Base-by-base conservation (phyloP, 2,797 vertebrate genomes). In the Sardinella longiceps region DNA sequence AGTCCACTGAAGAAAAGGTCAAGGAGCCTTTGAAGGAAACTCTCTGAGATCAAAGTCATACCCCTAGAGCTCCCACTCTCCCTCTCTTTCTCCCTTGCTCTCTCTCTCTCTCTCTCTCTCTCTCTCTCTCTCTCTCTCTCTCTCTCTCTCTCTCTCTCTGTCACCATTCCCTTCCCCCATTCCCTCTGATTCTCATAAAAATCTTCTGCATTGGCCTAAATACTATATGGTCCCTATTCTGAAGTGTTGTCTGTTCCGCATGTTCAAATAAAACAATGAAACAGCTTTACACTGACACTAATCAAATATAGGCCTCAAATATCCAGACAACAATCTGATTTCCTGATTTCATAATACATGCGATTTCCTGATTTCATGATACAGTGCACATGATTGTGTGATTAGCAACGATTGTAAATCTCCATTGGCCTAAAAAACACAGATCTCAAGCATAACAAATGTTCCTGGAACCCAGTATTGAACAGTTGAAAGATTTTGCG, bases 1-100 rank as follows among this genome's bases (percentile, higher is more conserved):
- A 46, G 43, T 58, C 82, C 25, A 81, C n/a, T 30, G 83, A 86
- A 80, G 80, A 84, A 90, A 90, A 89, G 86, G 88, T 91, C 88
- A 90, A 53, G 37, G 25, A 7, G 82, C 60, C 30, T 84, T 84
- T 87, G 77, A 82, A 84, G 87, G 80, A 85, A 85, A 88, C 53
- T 80, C 18, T 81, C 51, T 39, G 84, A 84, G 84, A 89, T 89
- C 84, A 87, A 80, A 86, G 50, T 63, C 45, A 74, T 83, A 15
- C 81, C 58, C n/a, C 77, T 53, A 82, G 10, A 81, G 48, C 25
- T 83, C 53, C 39, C 30, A 43, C 82, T 74, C 56, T 80, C 20
- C 43, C 43, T 43, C 43, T 43, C 43, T 43, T 43, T 50, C 18
- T 84, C 51, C 33, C 43, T 48, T 14, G 3, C 58, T 56, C 23